Evolutionary conservation across 2,113 vertebrate species (phyloP).

Genomic region (Ptychochromis oligacanthus): DNA sequence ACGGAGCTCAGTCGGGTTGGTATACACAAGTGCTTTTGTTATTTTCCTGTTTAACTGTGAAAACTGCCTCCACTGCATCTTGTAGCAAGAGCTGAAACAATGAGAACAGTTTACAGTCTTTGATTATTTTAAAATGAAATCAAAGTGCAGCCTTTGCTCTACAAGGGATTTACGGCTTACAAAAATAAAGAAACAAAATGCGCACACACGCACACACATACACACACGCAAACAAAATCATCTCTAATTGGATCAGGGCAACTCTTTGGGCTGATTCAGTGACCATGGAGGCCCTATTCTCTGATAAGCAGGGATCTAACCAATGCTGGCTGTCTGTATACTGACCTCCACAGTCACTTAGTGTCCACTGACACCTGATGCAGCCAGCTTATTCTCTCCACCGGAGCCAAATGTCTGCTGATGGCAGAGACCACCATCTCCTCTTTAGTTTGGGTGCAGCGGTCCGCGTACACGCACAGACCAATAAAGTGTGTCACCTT

Average conservation of each 20-base stretch:
- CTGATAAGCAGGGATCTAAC: constrained; percentile 66
- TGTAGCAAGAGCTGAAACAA: constrained; percentile 20
- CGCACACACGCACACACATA: not conserved
- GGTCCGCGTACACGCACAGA: constrained; percentile 60
- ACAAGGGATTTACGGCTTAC: constrained; percentile 32
- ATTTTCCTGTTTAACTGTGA: constrained; percentile 44
- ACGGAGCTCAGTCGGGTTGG: constrained; percentile 10
- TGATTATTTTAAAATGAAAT: constrained; percentile 43
- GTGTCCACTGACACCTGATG: constrained; percentile 72
- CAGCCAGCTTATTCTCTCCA: constrained; percentile 52
- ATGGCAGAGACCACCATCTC: constrained; percentile 75
- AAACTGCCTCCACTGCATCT: constrained; percentile 13
- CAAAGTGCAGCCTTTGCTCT: constrained; percentile 25
- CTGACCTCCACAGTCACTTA: constrained; percentile 57
- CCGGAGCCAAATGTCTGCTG: constrained; percentile 63
- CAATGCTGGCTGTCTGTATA: constrained; percentile 48
- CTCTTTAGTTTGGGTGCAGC: constrained; percentile 73
- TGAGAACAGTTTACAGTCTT: constrained; percentile 9
- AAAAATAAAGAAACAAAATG: constrained; percentile 41
- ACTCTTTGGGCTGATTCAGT: constrained; percentile 69
- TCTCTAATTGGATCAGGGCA: constrained; percentile 65
- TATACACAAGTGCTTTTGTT: constrained; percentile 46
- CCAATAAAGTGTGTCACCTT: constrained; percentile 61
- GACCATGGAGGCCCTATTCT: constrained; percentile 62
- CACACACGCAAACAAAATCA: constrained; percentile 29